Base-by-base conservation (phyloP, 1,140 invertebrate genomes). In the Triops cancriformis region DNA sequence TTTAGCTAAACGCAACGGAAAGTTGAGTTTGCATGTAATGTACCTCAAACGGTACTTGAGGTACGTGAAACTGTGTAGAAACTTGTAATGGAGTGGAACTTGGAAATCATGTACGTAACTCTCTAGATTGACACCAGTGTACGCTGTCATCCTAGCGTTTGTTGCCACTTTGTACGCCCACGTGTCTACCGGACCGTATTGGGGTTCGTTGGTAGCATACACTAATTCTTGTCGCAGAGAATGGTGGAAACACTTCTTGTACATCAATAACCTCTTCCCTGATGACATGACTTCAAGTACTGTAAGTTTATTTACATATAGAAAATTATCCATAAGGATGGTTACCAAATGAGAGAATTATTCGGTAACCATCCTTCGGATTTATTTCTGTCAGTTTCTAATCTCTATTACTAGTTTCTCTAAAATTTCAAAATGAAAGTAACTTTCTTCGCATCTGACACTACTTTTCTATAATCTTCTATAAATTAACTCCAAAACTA, bases 71-170 rank as follows among this genome's bases (percentile, higher is more conserved):
- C 5, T 18, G 26, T 12, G 18, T 6, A 18, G 26, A 26, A 2
- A 23, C 1, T 28, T 18, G 5, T 0, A 37, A 75, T 27, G 14
- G 6, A n/a, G 14, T 23, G 18, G 10, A 23, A 64, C 3, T 6
- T 64, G 11, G 23, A 10, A 18, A 37, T 37, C 31, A 7, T 37
- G 51, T 6, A 42, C 73, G n/a, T 78, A n/a, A 75, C 77, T 42
- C 81, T 87, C 80, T 81, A 90, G 91, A 82, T 85, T 96, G 45
- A 95, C 93, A 0, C 90, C 92, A 0, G 92, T 93, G 0, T 95
- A 96, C 83, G 88, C 94, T 83, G 93, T 93, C 80, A 89, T 93
- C 42, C 84, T 95, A 73, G 92, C 93, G 73, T 91, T 90, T 84
- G 91, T 91, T 80, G 88, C 89, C 0, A 91, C 89, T 81, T 85